Base-by-base conservation (phyloP, 2,888 invertebrate genomes). In the Tipula lateralis region DNA sequence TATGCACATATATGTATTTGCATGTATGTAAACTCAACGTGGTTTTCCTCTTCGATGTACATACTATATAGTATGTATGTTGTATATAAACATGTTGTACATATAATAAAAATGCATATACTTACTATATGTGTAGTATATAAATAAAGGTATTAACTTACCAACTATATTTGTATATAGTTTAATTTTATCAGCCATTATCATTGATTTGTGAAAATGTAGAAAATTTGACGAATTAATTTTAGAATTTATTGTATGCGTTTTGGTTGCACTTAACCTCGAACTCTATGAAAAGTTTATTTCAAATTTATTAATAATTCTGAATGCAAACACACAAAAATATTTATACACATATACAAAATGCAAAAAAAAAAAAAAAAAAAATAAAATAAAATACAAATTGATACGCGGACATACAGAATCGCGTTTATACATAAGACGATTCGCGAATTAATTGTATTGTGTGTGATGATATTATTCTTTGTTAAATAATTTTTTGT, bases 241-340 rank as follows among this genome's bases (percentile, higher is more conserved):
- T 24, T 66, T 66, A 24, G 66, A 66, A 24, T 7, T 66, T 66
- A 66, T 66, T 66, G 66, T 66, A 24, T 66, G 66, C 66, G 66
- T 24, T 66, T 44, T 66, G 19, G 9, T 24, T 82, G 82, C 82
- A 16, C 32, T 82, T 32, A 32, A 82, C 82, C 82, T 82, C 82
- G 82, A 82, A 82, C 82, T 82, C 82, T 7, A n/a, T 6, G 82
- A 82, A 82, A 82, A 82, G 82, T 82, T 82, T 30, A 29, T 82
- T 82, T 30, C 30, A 82, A 30, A 82, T 29, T 30, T 30, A 82
- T 82, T 66, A 66, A 66, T 66, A 66, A 66, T 66, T 66, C 66
- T 2, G 66, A 66, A 66, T 66, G 66, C 66, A 66, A 66, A 66
- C 66, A 66, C 66, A 66, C 66, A 24, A 66, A 24, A 19, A 19